Base-by-base conservation (phyloP, 2,797 vertebrate species). In the Acanthurus lineatus region DNA sequence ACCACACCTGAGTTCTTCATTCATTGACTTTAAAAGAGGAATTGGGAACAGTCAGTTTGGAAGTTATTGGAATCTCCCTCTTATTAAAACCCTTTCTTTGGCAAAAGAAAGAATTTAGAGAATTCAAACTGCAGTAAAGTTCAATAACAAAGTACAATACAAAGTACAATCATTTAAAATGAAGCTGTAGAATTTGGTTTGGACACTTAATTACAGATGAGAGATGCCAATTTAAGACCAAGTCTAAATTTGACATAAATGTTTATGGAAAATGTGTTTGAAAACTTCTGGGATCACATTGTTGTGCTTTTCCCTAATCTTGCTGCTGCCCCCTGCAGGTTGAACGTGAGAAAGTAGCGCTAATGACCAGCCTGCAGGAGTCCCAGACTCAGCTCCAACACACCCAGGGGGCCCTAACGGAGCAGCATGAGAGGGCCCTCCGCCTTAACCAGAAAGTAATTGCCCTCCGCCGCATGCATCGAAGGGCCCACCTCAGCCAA, bases 381-480 rank as follows among this genome's bases (percentile, higher is more conserved):
- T 98, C 97, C 10, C 96, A 98, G 89, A 96, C 96, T 0, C 97
- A 97, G 91, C 94, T 99, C 84, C 96, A 97, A 16, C 97, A 99
- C 92, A 97, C 97, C 9, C 97, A 98, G 88, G 97, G 95, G 19
- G 97, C 97, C 6, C 94, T 99, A 73, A 96, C 94, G 0, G 97
- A 99, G 89, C 98, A 99, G 88, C 97, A 97, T 0, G 96, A 97
- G 59, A 96, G 93, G 4, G 94, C 96, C 15, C 95, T 96, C 52
- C 95, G 93, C 82, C 97, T 99, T 12, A 97, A 95, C 0, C 96
- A 97, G 83, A 97, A 96, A 0, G 95, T 98, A 42, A 95, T 95
- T 0, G 90, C 94, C 76, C 96, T 98, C 89, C 93, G 94, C 69
- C 94, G 93, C 47, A 91, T 96, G 25, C 94, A 96, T 76, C 95